A percentile compares a stretch with the other conserved stretches of the same genome.
phyloP scores from a whole-genome alignment of 2,113 vertebrate genomes.

The Pollachius pollachius region DNA sequence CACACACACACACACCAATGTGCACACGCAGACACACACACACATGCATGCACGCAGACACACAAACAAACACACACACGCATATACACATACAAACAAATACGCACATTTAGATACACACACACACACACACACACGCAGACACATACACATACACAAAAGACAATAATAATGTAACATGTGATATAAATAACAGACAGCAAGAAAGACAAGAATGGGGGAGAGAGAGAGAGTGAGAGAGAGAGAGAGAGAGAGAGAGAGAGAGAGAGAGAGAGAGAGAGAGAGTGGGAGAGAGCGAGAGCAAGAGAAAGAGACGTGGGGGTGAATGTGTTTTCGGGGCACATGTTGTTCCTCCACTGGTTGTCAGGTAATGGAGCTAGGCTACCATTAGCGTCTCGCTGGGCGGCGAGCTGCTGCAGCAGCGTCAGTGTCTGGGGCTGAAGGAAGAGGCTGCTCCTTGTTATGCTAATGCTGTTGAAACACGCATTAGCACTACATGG shows the following conservation, averaged over 20 bases:
- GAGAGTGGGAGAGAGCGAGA: not conserved
- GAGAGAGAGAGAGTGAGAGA: not conserved
- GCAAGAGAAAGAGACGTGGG: not conserved
- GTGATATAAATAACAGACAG: too few species aligned
- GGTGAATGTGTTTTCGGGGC: conserved; percentile 10
- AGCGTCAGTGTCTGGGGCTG: too few species aligned
- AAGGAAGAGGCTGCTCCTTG: not conserved
- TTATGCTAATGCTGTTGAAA: not conserved
- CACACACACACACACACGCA: too few species aligned
- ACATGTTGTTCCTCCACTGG: not conserved
- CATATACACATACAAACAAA: too few species aligned
- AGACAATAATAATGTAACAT: too few species aligned
- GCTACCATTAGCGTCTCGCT: conserved; percentile 24
- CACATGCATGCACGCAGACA: too few species aligned
- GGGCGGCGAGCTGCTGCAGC: conserved; percentile 1
- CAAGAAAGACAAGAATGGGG: too few species aligned
- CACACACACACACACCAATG: not conserved
- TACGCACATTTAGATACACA: not conserved
- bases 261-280: not conserved
- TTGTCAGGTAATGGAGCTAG: conserved; percentile 5
- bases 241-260: not conserved
- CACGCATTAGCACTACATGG: too few species aligned
- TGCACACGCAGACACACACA: not conserved
- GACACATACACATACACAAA: too few species aligned
- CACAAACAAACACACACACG: too few species aligned